Evolutionary conservation across 2,888 invertebrate species (phyloP), one percentile per base, ranked within the genome.

Genomic region (Rhorus exstirpatorius): DNA sequence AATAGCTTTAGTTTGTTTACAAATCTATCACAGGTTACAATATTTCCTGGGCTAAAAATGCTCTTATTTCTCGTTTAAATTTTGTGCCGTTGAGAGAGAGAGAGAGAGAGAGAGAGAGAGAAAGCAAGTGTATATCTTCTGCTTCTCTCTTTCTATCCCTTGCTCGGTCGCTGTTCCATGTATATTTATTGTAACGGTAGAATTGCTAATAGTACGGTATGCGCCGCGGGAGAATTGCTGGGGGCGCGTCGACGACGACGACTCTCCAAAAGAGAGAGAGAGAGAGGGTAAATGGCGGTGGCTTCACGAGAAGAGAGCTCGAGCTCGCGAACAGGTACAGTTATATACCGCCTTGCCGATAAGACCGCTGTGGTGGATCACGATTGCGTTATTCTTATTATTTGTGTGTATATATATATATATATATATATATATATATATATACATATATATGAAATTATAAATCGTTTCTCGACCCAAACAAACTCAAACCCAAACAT

Each of bases 181-280:
- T 84, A 81, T 88, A 87, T 88, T 88, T 88, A 89, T 88, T 85
- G 87, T 89, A 89, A 89, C 89, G 89, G 89, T 86, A 89, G 85
- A 87, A 89, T 89, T 86, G 83, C 86, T 88, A 88, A 88, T 88
- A 87, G 88, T 81, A 81, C 81, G 81, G 81, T 81, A 74, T 74
- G 77, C 77, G 81, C 67, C 68, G 70, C 75, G 70, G 75, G 70
- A 75, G 75, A 55, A 75, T 63, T 63, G 76, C 61, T 65, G 76
- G 68, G 72, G 51, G 61, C 60, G 72, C 72, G 31, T n/a, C 70
- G 70, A 44, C 70, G 19, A 44, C 55, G 35, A 51, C 61, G 72
- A 74, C 38, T 51, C 51, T 49, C 49, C 49, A 24, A 14, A 12
- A 35, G 38, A 61, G 61, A 35, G 72, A 61, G 72, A 60, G 49